These are phyloP conservation scores for Campylomormyrus numenius DNA, from an alignment of 2,113 vertebrate genomes.

Conservation along the genomic window DNA sequence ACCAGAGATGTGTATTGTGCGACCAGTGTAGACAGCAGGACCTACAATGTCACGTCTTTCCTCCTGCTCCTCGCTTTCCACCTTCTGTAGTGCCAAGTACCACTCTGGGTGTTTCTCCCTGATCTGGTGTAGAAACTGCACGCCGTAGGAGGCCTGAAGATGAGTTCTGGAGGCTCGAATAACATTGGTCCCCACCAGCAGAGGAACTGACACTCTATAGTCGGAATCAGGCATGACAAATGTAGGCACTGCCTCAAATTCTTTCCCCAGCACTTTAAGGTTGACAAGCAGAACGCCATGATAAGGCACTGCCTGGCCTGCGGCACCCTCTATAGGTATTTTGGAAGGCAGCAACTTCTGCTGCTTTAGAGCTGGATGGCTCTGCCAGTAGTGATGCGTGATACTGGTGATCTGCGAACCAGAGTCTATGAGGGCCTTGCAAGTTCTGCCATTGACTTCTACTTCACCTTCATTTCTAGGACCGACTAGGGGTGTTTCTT, in stretches of 20 bases:
- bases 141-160: not conserved
- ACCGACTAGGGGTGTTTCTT: not conserved
- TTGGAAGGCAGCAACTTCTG: not conserved
- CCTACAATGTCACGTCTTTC: not conserved
- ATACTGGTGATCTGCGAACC: not conserved
- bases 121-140: not conserved
- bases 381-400: not conserved
- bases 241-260: not conserved
- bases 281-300: not conserved
- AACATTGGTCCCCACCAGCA: not conserved
- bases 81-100: not conserved
- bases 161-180: not conserved
- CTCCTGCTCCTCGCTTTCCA: not conserved
- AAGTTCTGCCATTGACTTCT: not conserved
- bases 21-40: not conserved
- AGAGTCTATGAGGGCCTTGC: not conserved
- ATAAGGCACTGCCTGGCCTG: not conserved
- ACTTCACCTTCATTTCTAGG: not conserved
- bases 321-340: not conserved
- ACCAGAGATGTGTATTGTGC: not conserved
- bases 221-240: not conserved
- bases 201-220: not conserved
- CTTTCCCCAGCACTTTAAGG: not conserved
- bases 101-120: not conserved
- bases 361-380: not conserved